Evolutionary conservation across 2,797 vertebrate genomes (phyloP), one percentile per base, ranked within the genome.

Genomic region (Smutsia temminckii): DNA sequence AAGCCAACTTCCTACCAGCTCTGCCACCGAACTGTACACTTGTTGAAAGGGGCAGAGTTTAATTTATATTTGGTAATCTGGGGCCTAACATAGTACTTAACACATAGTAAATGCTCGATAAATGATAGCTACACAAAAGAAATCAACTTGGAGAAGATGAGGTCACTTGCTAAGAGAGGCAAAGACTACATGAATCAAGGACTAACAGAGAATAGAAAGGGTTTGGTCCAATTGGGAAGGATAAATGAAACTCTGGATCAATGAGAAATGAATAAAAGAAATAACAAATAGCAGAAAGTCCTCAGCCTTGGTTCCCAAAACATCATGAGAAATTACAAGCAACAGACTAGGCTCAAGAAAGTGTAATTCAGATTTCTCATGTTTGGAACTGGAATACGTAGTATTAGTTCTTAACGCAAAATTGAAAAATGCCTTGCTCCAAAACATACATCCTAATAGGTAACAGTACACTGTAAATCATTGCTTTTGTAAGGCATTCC

Each of bases 31-130:
- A 53, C 8, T 40, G 37, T 37, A 59, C 5, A 79, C 8, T 61
- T 64, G 34, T 79, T 86, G 53, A 95, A 84, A 92, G 10, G 13
- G 51, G 86, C 2, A 68, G 23, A 61, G 34, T 53, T 93, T 72
- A 51, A 85, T 75, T 20, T 25, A 64, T 42, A 10, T 86, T 74
- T 84, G 34, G 37, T 68, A 64, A 79, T 51, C 49, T 25, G 40
- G 27, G 32, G 20, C 9, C 74, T 71, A 90, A 69, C 5, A 8
- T 14, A 69, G 20, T 68, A 8, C 29, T 92, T 80, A 88, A 69
- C 32, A 90, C n/a, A 63, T n/a, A 86, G 40, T 81, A 94, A 74
- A 37, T 75, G 57, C 25, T 91, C 91, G 92, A 37, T 87, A 90
- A 97, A 81, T 29, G 40, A 79, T 2, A 66, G 40, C 20, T 95